Percentiles rank a stretch among this genome's conserved stretches.
Evolutionary conservation across 1,140 invertebrate species (phyloP).

Genomic region (Agrypnia vestita): DNA sequence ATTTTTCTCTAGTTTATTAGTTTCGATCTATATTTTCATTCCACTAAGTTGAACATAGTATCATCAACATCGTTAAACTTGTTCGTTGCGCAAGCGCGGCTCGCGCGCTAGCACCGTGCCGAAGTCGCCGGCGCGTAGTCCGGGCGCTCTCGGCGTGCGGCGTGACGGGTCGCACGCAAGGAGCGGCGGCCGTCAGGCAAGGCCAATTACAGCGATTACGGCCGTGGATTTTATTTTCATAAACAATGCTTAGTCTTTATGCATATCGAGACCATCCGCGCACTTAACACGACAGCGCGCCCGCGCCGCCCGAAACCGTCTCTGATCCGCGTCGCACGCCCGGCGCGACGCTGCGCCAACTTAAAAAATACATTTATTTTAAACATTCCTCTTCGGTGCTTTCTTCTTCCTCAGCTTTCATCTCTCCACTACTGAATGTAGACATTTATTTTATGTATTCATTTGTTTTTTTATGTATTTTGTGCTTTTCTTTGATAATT

Average conservation of each 20-base stretch:
- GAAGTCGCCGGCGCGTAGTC: neutral
- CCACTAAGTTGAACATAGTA: too few species aligned
- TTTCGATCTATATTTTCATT: too few species aligned
- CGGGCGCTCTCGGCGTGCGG: neutral
- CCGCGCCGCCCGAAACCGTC: neutral
- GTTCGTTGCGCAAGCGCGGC: too few species aligned
- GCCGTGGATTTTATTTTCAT: constrained; percentile 46
- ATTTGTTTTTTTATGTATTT: too few species aligned
- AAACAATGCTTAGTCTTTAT: constrained; percentile 11
- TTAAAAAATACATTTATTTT: neutral
- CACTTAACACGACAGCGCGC: neutral
- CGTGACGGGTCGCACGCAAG: constrained; percentile 26
- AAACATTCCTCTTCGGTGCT: too few species aligned
- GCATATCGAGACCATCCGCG: constrained; percentile 30
- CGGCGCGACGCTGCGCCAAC: neutral
- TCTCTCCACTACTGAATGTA: too few species aligned
- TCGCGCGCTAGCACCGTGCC: neutral
- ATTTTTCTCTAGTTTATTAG: too few species aligned
- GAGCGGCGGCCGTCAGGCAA: constrained; percentile 36
- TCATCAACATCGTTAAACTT: too few species aligned
- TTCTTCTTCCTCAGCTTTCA: too few species aligned
- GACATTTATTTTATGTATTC: too few species aligned
- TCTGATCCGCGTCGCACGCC: neutral
- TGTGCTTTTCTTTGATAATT: too few species aligned
- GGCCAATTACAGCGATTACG: constrained; percentile 50